These are phyloP conservation scores for Agriotes lineatus DNA, from an alignment of 2,888 invertebrate species.

Conservation along the genomic window DNA sequence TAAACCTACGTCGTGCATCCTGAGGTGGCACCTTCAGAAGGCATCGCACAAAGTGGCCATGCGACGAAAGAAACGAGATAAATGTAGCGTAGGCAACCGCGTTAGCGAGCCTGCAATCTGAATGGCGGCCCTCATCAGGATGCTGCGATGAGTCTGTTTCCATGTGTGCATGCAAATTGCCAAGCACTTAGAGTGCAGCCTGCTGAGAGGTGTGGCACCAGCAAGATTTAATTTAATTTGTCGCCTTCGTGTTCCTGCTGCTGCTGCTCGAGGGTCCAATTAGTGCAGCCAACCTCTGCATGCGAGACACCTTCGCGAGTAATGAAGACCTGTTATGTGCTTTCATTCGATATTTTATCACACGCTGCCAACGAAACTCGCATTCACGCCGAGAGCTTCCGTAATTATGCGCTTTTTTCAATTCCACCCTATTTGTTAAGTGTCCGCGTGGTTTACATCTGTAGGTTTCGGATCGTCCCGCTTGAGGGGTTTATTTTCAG, in stretches of 20 bases:
- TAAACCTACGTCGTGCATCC: no score
- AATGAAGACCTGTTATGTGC: constrained; percentile 45
- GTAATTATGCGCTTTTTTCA: constrained; percentile 33
- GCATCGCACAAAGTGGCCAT: no score
- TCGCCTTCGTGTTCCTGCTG: constrained; percentile 51
- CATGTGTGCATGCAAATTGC: constrained; percentile 54
- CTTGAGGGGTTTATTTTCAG: no score
- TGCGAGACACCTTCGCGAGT: constrained; percentile 48
- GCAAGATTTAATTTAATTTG: constrained; percentile 59
- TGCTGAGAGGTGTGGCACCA: constrained; percentile 56
- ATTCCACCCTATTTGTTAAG: constrained; percentile 16
- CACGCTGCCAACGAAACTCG: constrained; percentile 36
- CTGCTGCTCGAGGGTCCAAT: constrained; percentile 55
- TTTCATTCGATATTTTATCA: constrained; percentile 43
- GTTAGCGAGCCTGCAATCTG: constrained; percentile 51
- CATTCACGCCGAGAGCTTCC: constrained; percentile 33
- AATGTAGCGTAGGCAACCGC: constrained; percentile 52
- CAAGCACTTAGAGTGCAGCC: constrained; percentile 51
- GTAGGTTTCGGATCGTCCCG: constrained; percentile 33
- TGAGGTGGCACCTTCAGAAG: no score
- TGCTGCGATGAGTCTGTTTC: constrained; percentile 51
- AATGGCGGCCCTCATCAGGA: constrained; percentile 49
- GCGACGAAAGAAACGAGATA: constrained; percentile 40
- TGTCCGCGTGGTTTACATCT: neutral
- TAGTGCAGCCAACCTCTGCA: constrained; percentile 54